Percentiles rank a stretch among this genome's conserved stretches.
These are phyloP conservation scores for Ictalurus furcatus DNA, from an alignment of 2,113 vertebrate genomes.

Conservation along the genomic window DNA sequence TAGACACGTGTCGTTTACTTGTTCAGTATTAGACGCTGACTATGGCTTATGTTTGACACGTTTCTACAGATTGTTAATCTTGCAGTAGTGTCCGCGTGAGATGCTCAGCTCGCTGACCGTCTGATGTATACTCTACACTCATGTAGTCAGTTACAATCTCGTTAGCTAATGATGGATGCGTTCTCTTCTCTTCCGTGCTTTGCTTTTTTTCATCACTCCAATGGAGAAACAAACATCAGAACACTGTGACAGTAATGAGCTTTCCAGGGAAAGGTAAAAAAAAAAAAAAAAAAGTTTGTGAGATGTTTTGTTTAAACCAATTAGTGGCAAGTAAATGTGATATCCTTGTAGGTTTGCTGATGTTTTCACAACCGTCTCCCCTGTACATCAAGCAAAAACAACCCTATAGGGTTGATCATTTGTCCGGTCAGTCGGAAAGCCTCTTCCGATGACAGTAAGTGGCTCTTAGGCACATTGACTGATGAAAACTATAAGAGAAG, in stretches of 20 bases:
- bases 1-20: neutral
- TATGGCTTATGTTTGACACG: neutral
- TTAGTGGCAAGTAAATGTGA: neutral
- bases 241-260: neutral
- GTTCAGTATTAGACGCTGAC: neutral
- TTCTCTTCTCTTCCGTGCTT: neutral
- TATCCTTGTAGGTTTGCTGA: neutral
- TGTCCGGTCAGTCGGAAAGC: neutral
- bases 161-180: neutral
- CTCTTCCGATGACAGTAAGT: neutral
- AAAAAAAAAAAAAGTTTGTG: neutral
- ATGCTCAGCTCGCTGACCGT: neutral
- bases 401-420: neutral
- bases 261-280: neutral
- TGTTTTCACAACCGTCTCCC: neutral
- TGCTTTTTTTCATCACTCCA: neutral
- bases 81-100: neutral
- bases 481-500: neutral
- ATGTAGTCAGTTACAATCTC: neutral
- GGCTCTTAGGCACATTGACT: neutral
- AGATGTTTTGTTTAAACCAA: neutral
- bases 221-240: neutral
- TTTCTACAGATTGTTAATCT: neutral
- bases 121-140: neutral
- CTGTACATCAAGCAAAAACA: neutral